Conservation (phyloP, 2,797 vertebrate genomes). For the Sciurus vulgaris region DNA sequence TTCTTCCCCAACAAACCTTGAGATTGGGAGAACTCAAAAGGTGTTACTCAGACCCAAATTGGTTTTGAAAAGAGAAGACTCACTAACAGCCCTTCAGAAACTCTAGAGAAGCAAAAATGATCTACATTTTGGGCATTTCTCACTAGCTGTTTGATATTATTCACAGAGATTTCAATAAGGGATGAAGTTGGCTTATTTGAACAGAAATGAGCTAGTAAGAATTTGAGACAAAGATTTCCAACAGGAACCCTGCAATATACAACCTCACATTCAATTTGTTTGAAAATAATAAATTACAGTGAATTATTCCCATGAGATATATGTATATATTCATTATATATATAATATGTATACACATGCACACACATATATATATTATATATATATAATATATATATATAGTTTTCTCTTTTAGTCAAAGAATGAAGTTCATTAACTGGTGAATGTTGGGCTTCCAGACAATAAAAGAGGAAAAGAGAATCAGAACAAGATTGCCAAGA, state of each 20-base stretch:
- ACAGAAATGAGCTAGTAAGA: background rate
- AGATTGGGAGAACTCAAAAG: background rate
- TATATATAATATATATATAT: too few relatives aligned
- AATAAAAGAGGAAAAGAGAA: background rate
- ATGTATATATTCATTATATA: too few relatives aligned
- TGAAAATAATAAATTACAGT: background rate
- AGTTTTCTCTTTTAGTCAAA: background rate
- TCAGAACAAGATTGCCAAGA: background rate
- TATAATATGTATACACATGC: too few relatives aligned
- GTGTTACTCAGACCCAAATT: background rate
- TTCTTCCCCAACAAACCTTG: background rate
- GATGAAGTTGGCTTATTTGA: background rate
- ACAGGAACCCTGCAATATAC: background rate
- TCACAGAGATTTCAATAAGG: background rate
- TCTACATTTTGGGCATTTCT: conserved; percentile 1
- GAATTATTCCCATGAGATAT: background rate
- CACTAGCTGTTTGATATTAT: conserved; percentile 4
- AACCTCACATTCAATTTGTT: background rate
- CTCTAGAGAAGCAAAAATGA: background rate
- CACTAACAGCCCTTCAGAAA: background rate
- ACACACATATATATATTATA: too few relatives aligned
- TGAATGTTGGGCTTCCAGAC: background rate
- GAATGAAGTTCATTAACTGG: background rate
- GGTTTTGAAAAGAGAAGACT: background rate
- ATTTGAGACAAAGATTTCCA: background rate